Evolutionary conservation across 2,113 vertebrate species (phyloP), one percentile per base, ranked within the genome.

Genomic region (Onychostruthus taczanowskii): DNA sequence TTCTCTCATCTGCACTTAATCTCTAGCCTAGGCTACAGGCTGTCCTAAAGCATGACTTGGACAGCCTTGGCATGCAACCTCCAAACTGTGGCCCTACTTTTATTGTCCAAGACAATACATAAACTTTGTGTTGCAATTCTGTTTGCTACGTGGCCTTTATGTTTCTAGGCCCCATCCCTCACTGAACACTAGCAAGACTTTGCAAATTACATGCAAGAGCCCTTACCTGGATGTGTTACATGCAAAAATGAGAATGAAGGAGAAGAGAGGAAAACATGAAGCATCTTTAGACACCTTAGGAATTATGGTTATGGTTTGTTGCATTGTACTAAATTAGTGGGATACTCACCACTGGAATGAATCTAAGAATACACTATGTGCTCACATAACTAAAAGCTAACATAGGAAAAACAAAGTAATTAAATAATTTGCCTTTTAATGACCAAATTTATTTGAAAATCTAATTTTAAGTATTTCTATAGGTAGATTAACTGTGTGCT

Each of bases 401-500:
- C 6, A 44, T 1, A 11, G n/a, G 9, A 0, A 15, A 13, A 37
- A 59, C 39, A 63, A 61, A 11, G 8, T 4, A 64, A 92, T 30
- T 41, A 1, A 62, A 19, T 58, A 43, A 41, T 63, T 86, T 87
- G 50, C 7, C 68, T 55, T 88, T 85, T 67, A 79, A 47, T 4
- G 9, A 52, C 7, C 47, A 33, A 24, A 87, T 87, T 63, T 85
- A 85, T 87, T 56, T 85, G 12, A 83, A 93, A 89, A 95, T 75
- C 39, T 44, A 28, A 77, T 76, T 95, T 97, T 94, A 82, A 86
- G 43, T 83, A 35, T 55, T 79, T 55, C 35, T 90, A 27, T 74
- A 81, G 39, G 30, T 74, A 81, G 39, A 92, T 70, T 75, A 93
- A 87, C 64, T 7, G 5, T 2, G 4, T 33, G 31, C 3, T 27